phyloP scores from a whole-genome alignment of 2,113 vertebrate species.

The Orientallactaga bullata region DNA sequence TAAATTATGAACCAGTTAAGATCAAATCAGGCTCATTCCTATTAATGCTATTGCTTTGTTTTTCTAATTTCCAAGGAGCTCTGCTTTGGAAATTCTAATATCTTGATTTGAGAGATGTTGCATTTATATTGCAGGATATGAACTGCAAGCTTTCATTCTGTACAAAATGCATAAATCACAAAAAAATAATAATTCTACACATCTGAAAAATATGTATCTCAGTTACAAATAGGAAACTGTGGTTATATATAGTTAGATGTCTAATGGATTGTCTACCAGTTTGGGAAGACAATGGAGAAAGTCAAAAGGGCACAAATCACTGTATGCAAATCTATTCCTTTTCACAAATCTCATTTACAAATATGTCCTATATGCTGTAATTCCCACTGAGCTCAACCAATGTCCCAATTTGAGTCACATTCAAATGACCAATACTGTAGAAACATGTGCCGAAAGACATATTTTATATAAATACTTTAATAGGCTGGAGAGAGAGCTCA shows the following conservation, averaged over 20 bases:
- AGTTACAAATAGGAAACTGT: not conserved
- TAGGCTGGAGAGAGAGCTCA: too few relatives aligned
- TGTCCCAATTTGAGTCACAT: not conserved
- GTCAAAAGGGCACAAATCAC: conserved; percentile 1
- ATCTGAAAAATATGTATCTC: not conserved
- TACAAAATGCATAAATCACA: not conserved
- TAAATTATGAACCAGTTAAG: conserved; percentile 68
- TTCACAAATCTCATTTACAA: conserved; percentile 26
- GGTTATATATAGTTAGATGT: not conserved
- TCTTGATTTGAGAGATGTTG: conserved; percentile 41
- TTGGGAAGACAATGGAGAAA: conserved; percentile 27
- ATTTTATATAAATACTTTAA: not conserved
- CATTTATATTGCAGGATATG: not conserved
- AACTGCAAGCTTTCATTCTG: not conserved
- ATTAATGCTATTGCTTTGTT: conserved; percentile 52
- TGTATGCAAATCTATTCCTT: not conserved
- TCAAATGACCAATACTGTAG: not conserved
- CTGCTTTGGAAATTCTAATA: conserved; percentile 51
- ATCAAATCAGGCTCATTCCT: conserved; percentile 31
- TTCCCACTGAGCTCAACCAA: conserved; percentile 11
- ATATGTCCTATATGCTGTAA: conserved; percentile 21
- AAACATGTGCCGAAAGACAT: not conserved
- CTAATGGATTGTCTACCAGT: not conserved
- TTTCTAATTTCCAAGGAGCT: conserved; percentile 65
- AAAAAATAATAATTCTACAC: conserved; percentile 14